Evolutionary conservation across 2,113 vertebrate species (phyloP).

Genomic region (Brachyhypopomus occidentalis): DNA sequence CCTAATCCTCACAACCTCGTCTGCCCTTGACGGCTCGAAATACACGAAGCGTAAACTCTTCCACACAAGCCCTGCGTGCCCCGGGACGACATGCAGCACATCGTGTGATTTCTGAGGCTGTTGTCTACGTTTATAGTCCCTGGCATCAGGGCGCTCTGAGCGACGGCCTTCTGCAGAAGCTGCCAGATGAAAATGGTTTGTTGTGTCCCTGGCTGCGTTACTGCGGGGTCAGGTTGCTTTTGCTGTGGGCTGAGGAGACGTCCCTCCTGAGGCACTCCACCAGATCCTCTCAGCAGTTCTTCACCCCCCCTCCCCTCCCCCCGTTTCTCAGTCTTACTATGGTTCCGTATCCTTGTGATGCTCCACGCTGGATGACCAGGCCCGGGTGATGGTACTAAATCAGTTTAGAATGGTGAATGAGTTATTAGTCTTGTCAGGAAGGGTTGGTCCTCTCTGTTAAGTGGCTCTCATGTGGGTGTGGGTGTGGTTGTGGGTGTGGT

Average conservation of each 20-base stretch:
- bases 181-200: slow-evolving; percentile 79
- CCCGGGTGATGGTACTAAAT: no score
- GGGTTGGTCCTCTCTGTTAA: no score
- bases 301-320: slow-evolving; percentile 28
- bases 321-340: no score
- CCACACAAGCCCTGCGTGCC: slow-evolving; percentile 62
- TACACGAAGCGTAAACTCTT: slow-evolving; percentile 69
- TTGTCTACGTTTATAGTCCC: slow-evolving; percentile 83
- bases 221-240: slow-evolving; percentile 74
- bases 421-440: no score
- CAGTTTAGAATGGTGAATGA: no score
- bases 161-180: slow-evolving; percentile 56
- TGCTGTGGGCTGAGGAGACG: slow-evolving; percentile 75
- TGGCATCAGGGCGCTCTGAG: slow-evolving; percentile 69
- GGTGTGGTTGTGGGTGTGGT: neutral
- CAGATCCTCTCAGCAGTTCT: slow-evolving; percentile 50
- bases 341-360: no score
- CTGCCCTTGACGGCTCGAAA: slow-evolving; percentile 78
- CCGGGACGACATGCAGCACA: slow-evolving; percentile 74
- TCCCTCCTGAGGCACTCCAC: slow-evolving; percentile 71
- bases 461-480: slow-evolving; percentile 30
- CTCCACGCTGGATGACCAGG: no score
- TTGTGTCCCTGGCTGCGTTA: slow-evolving; percentile 76
- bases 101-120: slow-evolving; percentile 82
- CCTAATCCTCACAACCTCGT: slow-evolving; percentile 72